A percentile compares a stretch with the other conserved stretches of the same genome.
Conservation (phyloP, 2,888 invertebrate species). For the Cataglyphis cursor region DNA sequence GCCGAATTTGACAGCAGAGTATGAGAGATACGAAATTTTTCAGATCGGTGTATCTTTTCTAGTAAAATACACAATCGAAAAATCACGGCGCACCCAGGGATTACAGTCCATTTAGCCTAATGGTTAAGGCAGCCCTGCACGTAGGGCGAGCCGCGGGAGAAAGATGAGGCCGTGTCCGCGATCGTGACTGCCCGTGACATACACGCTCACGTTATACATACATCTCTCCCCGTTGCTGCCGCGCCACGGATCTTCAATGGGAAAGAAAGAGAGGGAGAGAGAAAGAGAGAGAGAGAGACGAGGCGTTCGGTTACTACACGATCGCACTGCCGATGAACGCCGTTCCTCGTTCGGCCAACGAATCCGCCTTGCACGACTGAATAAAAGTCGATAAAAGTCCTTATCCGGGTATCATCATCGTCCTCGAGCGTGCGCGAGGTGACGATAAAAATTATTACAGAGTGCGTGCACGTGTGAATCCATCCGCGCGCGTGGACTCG, state of each 20-base stretch:
- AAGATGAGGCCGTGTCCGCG: slow-evolving; percentile 77
- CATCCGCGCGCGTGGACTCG: slow-evolving; percentile 22
- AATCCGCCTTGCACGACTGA: slow-evolving; percentile 39
- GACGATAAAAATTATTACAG: slow-evolving; percentile 64
- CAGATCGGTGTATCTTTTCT: background rate
- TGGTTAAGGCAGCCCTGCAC: slow-evolving; percentile 51
- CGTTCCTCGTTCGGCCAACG: slow-evolving; percentile 63
- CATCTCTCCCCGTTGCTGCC: slow-evolving; percentile 66
- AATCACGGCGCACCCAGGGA: slow-evolving; percentile 51
- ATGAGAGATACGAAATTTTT: background rate
- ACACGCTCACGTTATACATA: slow-evolving; percentile 79
- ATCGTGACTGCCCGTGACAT: slow-evolving; percentile 82
- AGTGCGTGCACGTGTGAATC: background rate
- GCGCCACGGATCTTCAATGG: slow-evolving; percentile 66
- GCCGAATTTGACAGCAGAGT: background rate
- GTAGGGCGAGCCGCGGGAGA: slow-evolving; percentile 59
- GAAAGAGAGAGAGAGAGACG: background rate
- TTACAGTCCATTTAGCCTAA: slow-evolving; percentile 53
- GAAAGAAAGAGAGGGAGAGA: background rate
- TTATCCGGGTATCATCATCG: slow-evolving; percentile 51
- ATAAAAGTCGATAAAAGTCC: slow-evolving; percentile 52
- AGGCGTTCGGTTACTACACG: slow-evolving; percentile 74
- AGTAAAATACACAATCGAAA: slow-evolving; percentile 38
- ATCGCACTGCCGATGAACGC: slow-evolving; percentile 72
- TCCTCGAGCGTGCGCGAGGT: slow-evolving; percentile 30